Base-by-base conservation (phyloP, 2,113 vertebrate genomes). In the Phoxinus phoxinus region DNA sequence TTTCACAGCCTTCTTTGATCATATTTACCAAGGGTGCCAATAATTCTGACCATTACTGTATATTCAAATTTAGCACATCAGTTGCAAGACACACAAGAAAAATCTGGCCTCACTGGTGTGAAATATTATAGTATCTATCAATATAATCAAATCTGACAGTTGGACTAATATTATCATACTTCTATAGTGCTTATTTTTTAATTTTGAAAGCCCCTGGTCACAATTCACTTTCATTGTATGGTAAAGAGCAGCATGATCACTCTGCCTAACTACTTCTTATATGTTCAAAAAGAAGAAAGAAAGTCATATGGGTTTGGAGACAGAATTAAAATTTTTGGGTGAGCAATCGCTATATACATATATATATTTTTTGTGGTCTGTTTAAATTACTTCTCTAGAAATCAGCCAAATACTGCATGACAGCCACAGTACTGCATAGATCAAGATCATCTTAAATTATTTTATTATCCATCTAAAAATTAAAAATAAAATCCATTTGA, bases 401-500 rank as follows among this genome's bases (percentile, higher is more conserved):
- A 37, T 75, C 46, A 51, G 73, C 44, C 44, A 51, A 74, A 75
- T 48, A 51, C 25, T 75, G 41, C 41, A 75, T 75, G n/a, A 23
- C 21, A 51, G 27, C 35, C 35, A 72, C 67, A 51, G 51, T 56
- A 0, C 74, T 71, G 75, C 41, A 71, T 21, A 72, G 72, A 46
- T 32, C n/a, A 3, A 48, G 21, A 75, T 65, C 53, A 58, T 85
- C n/a, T n/a, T n/a, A n/a, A n/a, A n/a, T n/a, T n/a, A n/a, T n/a
- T n/a, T n/a, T n/a, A 80, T 75, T 77, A 86, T 71, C 69, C 13
- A 17, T 21, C 53, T 83, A 85, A 51, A 67, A 83, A 86, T 82
- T 65, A 81, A 80, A 37, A 79, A 67, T 44, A 48, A 61, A 82
- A 86, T 86, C 81, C 72, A 86, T 88, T 87, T 84, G 65, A 86